Base-by-base conservation (phyloP, 2,888 invertebrate genomes). In the Drosophila mettleri region DNA sequence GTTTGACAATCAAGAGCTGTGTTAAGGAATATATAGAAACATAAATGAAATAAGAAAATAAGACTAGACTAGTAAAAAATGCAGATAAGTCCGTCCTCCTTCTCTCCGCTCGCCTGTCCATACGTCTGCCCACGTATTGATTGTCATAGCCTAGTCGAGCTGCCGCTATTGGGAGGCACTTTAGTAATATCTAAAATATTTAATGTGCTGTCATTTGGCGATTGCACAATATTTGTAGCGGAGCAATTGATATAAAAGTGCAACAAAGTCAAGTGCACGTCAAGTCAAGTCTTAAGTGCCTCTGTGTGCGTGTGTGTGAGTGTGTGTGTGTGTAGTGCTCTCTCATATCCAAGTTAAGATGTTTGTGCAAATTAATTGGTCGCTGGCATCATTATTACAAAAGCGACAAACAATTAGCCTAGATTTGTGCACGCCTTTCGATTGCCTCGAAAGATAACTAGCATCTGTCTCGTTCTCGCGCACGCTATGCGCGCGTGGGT, bases 341-440 rank as follows among this genome's bases (percentile, higher is more conserved):
- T 75, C 73, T 76, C 69, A 70, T 82, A 69, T 70, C 69, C 76
- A 84, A 84, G 86, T 87, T 88, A 86, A 83, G 82, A 77, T 76
- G 80, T 78, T 77, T 88, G 89, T 89, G 90, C 84, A 88, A 90
- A 90, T 90, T 90, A 90, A 90, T 90, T 90, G 90, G 89, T 85
- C 86, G 81, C 85, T 86, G 83, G 86, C 86, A 83, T 88, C 83
- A 89, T 90, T 90, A 90, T 82, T 82, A 86, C 76, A 82, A 79
- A 86, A 89, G 88, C 80, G 86, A 86, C 89, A 88, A 85, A 83
- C 85, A 89, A 89, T 90, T 89, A 89, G 83, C 90, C 89, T 88
- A 90, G 79, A 88, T 86, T 87, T 89, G 69, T 45, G 48, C 60
- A 20, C 57, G 59, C 46, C 66, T 33, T 33, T 36, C 45, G 61